Conservation (phyloP, 2,797 vertebrate species). For the Hippoglossus hippoglossus region DNA sequence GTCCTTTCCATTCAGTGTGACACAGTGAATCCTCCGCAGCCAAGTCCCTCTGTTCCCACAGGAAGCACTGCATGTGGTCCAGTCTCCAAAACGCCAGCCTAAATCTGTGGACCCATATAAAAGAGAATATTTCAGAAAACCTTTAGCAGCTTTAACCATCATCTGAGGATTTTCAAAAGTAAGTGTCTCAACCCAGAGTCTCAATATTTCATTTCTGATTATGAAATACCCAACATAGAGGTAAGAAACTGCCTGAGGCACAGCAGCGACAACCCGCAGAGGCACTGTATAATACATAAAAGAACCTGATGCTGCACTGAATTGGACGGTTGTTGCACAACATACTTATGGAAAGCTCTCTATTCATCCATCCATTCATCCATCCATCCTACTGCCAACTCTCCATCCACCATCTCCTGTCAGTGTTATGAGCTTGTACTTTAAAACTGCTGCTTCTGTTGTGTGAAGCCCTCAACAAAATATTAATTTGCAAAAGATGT, state of each 20-base stretch:
- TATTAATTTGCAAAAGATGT: too few relatives aligned
- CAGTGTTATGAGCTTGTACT: too few relatives aligned
- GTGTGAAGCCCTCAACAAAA: too few relatives aligned
- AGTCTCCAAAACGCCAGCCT: slow-evolving; percentile 85
- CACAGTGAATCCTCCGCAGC: slow-evolving; percentile 78
- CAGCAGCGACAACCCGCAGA: not conserved
- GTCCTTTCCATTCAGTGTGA: slow-evolving; percentile 65
- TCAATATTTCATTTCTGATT: not conserved
- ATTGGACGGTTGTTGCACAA: not conserved
- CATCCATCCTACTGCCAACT: too few relatives aligned
- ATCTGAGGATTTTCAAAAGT: not conserved
- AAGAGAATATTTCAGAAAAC: not conserved
- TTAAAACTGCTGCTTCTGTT: too few relatives aligned
- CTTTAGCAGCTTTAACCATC: not conserved
- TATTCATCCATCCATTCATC: not conserved
- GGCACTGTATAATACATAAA: not conserved
- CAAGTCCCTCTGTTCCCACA: slow-evolving; percentile 87
- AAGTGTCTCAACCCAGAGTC: too few relatives aligned
- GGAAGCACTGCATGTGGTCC: slow-evolving; percentile 86
- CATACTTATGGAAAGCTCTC: not conserved
- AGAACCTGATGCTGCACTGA: not conserved
- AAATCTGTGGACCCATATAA: slow-evolving; percentile 75
- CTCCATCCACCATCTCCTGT: not conserved
- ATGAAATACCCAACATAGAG: not conserved
- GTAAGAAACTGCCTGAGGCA: not conserved